Conservation (phyloP, 2,113 vertebrate genomes). For the Nesogale talazaci region DNA sequence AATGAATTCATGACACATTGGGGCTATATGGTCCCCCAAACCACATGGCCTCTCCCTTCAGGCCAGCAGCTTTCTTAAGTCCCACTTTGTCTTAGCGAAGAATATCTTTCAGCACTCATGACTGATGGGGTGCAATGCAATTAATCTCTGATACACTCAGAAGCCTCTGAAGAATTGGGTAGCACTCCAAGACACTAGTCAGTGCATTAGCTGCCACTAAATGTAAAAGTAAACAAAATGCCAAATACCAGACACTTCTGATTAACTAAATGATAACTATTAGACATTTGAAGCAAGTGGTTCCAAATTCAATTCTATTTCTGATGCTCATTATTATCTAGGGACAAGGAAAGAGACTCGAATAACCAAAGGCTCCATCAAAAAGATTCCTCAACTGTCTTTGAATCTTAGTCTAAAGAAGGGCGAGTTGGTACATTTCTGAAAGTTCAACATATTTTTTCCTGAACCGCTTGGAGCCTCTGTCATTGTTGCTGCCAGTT, state of each 20-base stretch:
- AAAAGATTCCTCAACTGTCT: not conserved
- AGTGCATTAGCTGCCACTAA: not conserved
- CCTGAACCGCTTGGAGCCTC: not conserved
- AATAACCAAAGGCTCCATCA: not conserved
- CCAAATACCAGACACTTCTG: slow-evolving; percentile 6
- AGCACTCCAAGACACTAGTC: not conserved
- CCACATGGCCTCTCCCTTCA: not conserved
- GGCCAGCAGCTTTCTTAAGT: not conserved
- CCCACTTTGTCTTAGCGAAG: not conserved
- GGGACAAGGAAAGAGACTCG: not conserved
- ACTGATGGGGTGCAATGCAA: not conserved
- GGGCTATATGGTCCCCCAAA: not conserved
- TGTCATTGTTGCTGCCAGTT: not conserved
- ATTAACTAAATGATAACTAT: not conserved
- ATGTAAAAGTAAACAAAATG: slow-evolving; percentile 1
- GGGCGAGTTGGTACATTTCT: not conserved
- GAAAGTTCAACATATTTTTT: slow-evolving; percentile 14
- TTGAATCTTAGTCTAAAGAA: not conserved
- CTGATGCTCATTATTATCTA: not conserved
- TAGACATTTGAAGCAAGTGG: not conserved
- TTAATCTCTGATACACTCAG: not conserved
- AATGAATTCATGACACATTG: not conserved
- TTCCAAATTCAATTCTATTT: not conserved
- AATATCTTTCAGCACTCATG: not conserved
- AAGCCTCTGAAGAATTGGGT: not conserved